Percentiles rank a stretch among this genome's conserved stretches.
Conservation (phyloP, 2,113 vertebrate species). For the Nematolebias whitei region DNA sequence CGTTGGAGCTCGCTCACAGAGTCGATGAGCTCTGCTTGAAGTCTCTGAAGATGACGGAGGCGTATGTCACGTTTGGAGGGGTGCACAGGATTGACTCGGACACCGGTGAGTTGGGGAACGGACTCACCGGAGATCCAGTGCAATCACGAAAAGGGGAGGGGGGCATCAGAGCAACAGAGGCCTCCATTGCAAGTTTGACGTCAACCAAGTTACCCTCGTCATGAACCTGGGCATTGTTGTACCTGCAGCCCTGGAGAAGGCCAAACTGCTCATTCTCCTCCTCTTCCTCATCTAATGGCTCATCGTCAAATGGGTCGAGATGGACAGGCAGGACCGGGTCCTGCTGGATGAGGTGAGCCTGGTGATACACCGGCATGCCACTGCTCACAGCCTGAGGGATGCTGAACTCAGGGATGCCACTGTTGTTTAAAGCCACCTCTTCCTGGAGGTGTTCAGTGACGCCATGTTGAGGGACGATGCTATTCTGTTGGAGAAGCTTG, state of each 20-base stretch:
- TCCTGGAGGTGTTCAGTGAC: constrained; percentile 83
- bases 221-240: constrained; percentile 83
- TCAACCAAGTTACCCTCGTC: constrained; percentile 82
- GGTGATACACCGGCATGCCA: constrained; percentile 73
- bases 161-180: constrained; percentile 88
- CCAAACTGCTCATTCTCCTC: constrained; percentile 86
- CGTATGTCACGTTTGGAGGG: constrained; percentile 86
- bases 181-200: constrained; percentile 84
- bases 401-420: constrained; percentile 78
- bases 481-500: constrained; percentile 77
- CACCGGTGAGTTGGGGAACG: constrained; percentile 87
- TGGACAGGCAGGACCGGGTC: constrained; percentile 81
- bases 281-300: constrained; percentile 71
- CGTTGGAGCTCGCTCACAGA: constrained; percentile 76
- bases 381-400: constrained; percentile 71
- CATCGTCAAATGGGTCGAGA: constrained; percentile 77
- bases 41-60: constrained; percentile 91
- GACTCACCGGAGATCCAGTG: constrained; percentile 82
- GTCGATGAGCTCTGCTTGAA: constrained; percentile 97
- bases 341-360: constrained; percentile 75
- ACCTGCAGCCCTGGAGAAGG: constrained; percentile 89
- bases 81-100: constrained; percentile 92
- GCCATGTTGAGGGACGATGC: constrained; percentile 74
- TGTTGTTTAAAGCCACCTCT: constrained; percentile 69
- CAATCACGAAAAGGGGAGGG: constrained; percentile 95